Evolutionary conservation across 2,113 vertebrate genomes (phyloP).

Genomic region (Mesoclemmys tuberculata): DNA sequence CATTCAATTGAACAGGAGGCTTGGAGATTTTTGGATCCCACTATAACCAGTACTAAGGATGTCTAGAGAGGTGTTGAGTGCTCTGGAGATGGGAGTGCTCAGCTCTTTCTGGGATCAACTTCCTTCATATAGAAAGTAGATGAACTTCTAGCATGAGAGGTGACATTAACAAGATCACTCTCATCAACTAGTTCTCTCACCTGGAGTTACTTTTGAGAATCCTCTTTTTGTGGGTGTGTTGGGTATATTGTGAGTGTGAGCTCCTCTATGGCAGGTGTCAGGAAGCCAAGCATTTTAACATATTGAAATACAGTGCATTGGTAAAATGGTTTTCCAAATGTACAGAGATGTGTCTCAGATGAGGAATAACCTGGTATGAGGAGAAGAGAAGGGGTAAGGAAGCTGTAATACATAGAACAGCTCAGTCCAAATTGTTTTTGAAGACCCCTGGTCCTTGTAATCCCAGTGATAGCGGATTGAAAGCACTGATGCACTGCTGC

Average conservation of each 20-base stretch:
- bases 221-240: not conserved
- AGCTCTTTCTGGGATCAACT: not conserved
- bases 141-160: not conserved
- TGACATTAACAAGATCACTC: not conserved
- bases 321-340: constrained; percentile 12
- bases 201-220: fast-evolving
- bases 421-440: constrained; percentile 54
- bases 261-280: not conserved
- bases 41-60: not conserved
- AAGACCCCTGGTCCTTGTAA: constrained; percentile 35
- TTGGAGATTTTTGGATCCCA: not conserved
- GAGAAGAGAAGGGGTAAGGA: constrained; percentile 4
- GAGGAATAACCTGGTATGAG: constrained; percentile 43
- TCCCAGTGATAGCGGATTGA: constrained; percentile 57
- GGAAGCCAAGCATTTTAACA: not conserved
- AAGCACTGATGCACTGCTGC: constrained; percentile 59
- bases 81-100: not conserved
- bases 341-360: constrained; percentile 37
- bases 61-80: not conserved
- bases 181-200: not conserved
- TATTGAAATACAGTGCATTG: not conserved
- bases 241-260: not conserved
- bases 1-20: not conserved
- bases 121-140: not conserved
- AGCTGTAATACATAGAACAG: not conserved